phyloP scores from a whole-genome alignment of 2,888 invertebrate species.

The Drosophila anceps region DNA sequence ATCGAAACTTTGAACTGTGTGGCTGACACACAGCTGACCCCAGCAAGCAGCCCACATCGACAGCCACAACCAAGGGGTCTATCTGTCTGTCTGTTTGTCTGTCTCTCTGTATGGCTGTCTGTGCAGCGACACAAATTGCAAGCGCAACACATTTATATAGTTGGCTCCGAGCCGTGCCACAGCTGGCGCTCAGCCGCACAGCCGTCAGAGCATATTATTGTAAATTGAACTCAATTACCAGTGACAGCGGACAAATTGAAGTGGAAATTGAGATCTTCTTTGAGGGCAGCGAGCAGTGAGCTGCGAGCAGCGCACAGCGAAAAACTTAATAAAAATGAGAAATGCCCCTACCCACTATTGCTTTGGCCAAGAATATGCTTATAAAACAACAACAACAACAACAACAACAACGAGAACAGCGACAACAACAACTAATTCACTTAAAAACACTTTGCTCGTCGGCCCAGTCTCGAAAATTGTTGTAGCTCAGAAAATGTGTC shows the following conservation, averaged over 20 bases:
- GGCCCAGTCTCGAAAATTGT: constrained; percentile 59
- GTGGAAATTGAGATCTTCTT: constrained; percentile 84
- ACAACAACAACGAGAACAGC: constrained; percentile 51
- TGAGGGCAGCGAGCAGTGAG: constrained; percentile 41
- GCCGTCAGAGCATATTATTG: constrained; percentile 81
- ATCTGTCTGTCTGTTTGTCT: not conserved
- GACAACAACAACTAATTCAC: constrained; percentile 71
- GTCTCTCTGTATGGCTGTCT: constrained; percentile 21
- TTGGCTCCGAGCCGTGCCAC: constrained; percentile 39
- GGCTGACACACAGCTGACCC: constrained; percentile 55
- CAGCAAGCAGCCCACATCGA: constrained; percentile 22
- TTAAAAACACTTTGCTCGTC: constrained; percentile 74
- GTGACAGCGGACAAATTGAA: constrained; percentile 85
- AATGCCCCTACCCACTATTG: constrained; percentile 22
- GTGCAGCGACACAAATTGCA: constrained; percentile 71
- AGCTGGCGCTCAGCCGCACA: constrained; percentile 74
- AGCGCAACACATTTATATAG: constrained; percentile 73
- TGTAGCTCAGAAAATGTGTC: constrained; percentile 61
- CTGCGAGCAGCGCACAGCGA: constrained; percentile 26
- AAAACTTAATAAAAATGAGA: constrained; percentile 31
- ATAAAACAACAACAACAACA: constrained; percentile 22
- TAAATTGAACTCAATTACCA: constrained; percentile 85
- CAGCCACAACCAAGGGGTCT: constrained; percentile 8
- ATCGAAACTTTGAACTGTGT: constrained; percentile 64
- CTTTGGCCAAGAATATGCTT: constrained; percentile 22